Evolutionary conservation across 1,140 invertebrate species (phyloP), one percentile per base, ranked within the genome.

Genomic region (Helicoverpa zea): DNA sequence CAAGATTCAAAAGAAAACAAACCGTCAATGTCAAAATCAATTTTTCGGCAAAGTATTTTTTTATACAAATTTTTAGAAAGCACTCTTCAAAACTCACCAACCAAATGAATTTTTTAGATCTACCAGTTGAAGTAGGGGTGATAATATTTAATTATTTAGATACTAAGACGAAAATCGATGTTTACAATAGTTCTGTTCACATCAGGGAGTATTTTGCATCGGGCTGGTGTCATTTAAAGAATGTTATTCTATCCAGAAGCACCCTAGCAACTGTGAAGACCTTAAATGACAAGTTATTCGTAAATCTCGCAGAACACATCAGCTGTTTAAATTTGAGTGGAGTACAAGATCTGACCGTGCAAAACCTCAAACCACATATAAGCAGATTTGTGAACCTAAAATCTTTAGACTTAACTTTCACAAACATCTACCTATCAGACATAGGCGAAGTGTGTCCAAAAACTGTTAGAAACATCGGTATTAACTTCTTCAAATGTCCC

Each of bases 61-160:
- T 47, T 29, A 10, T 18, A 49, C 10, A 64, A 64, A 64, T 70
- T 70, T 68, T 70, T 70, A 12, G 14, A 52, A 70, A 52, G 1
- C 18, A 29, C 18, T 70, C 14, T 18, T 63, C 47, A 18, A 16
- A 47, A 76, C n/a, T 49, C 11, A 49, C 35, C 30, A 75, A 61
- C 43, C 16, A 0, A 76, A 86, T 86, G 84, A 81, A 75, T 81
- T 81, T 86, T 54, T 66, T 82, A 68, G 79, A 84, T 56, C 47
- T 86, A 43, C 84, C 84, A 12, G 66, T 81, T 58, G 84, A 86
- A 59, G 59, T 86, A 13, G 82, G 84, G 2, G 79, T 74, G 61
- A 59, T 82, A 58, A 86, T 86, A 77, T 82, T 84, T 61, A 79
- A 80, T 54, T 86, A 84, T 78, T 81, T 86, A 72, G 82, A 86